Evolutionary conservation across 2,888 invertebrate genomes (phyloP).

Genomic region (Desoria tigrina): DNA sequence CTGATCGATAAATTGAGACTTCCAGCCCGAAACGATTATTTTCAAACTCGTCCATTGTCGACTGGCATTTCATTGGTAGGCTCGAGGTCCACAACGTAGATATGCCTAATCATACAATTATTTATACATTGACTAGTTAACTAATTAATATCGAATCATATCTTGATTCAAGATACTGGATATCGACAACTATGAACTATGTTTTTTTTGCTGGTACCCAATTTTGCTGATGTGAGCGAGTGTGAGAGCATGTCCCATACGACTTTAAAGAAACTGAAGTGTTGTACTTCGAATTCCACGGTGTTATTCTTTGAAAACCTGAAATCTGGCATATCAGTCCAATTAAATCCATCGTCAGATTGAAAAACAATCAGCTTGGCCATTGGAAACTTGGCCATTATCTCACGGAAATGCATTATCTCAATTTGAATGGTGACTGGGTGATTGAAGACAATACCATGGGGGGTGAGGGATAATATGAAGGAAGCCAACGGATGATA

Average conservation of each 20-base stretch:
- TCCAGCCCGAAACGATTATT: conserved; percentile 55
- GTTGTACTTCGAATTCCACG: conserved; percentile 53
- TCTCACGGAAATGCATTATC: neutral
- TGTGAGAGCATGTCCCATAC: conserved; percentile 55
- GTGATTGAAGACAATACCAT: neutral
- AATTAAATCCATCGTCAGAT: neutral
- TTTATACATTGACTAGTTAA: too few species aligned
- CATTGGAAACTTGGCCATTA: neutral
- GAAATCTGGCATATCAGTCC: neutral
- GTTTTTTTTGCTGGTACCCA: too few species aligned
- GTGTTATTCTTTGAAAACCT: conserved; percentile 17
- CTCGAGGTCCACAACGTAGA: neutral
- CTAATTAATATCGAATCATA: too few species aligned
- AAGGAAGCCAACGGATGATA: too few species aligned
- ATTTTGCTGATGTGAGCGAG: too few species aligned
- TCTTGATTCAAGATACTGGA: too few species aligned
- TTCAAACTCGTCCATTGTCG: conserved; percentile 52
- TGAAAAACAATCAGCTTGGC: neutral
- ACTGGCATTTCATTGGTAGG: too few species aligned
- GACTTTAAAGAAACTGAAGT: conserved; percentile 55
- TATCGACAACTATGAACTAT: too few species aligned
- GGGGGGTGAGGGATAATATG: neutral
- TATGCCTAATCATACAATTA: too few species aligned
- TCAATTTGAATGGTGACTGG: neutral
- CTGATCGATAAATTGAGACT: conserved; percentile 54